Conservation (phyloP, 2,113 vertebrate species). For the Lipotes vexillifer region DNA sequence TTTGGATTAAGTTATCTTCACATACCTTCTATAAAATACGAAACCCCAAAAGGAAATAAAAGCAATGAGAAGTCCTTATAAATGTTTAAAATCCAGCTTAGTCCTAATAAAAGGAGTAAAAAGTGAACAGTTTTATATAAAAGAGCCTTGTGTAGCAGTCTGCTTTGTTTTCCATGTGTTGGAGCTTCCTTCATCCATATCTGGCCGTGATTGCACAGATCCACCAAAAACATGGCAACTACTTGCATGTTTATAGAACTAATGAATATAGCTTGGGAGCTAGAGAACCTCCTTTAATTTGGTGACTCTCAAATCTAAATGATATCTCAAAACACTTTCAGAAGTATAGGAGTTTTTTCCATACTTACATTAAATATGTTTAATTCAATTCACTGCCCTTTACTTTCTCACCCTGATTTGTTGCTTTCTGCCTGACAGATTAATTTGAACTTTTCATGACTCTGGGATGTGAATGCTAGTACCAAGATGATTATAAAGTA, state of each 20-base stretch:
- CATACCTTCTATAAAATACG: neutral
- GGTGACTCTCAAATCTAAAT: neutral
- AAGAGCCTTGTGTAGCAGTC: neutral
- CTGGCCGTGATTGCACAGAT: neutral
- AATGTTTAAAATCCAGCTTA: neutral
- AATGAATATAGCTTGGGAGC: neutral
- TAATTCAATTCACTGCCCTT: neutral
- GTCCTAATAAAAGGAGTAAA: neutral
- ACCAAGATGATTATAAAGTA: neutral
- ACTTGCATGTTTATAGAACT: neutral
- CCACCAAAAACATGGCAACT: neutral
- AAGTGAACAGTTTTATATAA: neutral
- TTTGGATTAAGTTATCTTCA: neutral
- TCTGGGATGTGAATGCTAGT: neutral
- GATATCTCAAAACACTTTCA: neutral
- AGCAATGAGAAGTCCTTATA: neutral
- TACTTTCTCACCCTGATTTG: neutral
- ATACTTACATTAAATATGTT: neutral
- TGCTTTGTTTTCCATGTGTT: neutral
- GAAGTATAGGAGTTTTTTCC: neutral
- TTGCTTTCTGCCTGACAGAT: neutral
- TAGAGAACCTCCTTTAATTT: neutral
- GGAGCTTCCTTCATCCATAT: neutral
- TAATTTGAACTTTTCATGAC: neutral
- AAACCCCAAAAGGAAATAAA: neutral